These are phyloP conservation scores for Epicampocera succincta DNA, from an alignment of 2,888 invertebrate genomes.

Conservation along the genomic window DNA sequence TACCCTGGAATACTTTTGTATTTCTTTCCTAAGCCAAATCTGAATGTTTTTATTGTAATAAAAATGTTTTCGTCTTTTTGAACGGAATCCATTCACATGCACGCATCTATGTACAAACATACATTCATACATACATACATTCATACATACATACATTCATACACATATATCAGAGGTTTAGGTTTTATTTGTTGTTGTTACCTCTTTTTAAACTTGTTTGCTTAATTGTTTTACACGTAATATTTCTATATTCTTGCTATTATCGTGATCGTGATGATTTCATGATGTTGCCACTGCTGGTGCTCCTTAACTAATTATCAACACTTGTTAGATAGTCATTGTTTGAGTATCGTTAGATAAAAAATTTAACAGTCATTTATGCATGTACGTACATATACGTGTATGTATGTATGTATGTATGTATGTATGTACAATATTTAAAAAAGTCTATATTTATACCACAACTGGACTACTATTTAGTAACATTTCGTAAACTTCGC, in stretches of 20 bases:
- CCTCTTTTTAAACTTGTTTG: slow-evolving; percentile 56
- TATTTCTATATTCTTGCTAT: slow-evolving; percentile 37
- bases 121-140: not conserved
- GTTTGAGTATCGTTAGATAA: slow-evolving; percentile 77
- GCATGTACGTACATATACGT: not conserved
- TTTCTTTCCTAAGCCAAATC: no score
- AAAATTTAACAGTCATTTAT: slow-evolving; percentile 56
- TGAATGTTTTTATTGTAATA: no score
- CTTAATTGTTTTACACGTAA: slow-evolving; percentile 67
- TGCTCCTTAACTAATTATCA: slow-evolving; percentile 76
- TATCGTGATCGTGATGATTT: slow-evolving; percentile 44
- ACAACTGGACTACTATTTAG: no score
- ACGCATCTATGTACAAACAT: no score
- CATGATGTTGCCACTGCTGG: slow-evolving; percentile 23
- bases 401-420: not conserved
- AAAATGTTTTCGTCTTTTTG: no score
- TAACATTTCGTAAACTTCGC: no score
- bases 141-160: not conserved
- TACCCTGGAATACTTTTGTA: no score
- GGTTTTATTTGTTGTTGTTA: slow-evolving; percentile 28
- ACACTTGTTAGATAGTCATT: slow-evolving; percentile 75
- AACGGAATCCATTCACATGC: no score
- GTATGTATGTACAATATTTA: not conserved
- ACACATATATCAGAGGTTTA: not conserved
- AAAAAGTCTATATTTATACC: not conserved